A percentile compares a stretch with the other conserved stretches of the same genome.
Conservation (phyloP, 1,140 invertebrate species). For the Papilio xuthus region DNA sequence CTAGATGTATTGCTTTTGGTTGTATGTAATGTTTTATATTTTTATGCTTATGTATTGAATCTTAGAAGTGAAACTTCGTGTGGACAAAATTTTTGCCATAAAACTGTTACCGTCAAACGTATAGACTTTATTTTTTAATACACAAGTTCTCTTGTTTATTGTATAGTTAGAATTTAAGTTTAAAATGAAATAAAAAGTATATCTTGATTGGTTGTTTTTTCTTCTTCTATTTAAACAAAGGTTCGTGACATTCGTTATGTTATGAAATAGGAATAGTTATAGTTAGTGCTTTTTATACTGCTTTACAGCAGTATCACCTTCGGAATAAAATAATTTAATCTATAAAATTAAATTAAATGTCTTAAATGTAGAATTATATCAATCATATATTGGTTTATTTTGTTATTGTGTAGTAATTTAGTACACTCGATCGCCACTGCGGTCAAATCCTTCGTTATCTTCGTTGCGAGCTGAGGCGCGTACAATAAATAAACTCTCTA, state of each 20-base stretch:
- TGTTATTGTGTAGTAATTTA: neutral
- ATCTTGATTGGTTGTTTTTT: neutral
- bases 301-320: too few species aligned
- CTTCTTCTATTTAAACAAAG: neutral
- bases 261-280: too few species aligned
- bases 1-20: neutral
- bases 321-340: too few species aligned
- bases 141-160: slow-evolving; percentile 27
- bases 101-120: slow-evolving; percentile 29
- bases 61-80: slow-evolving; percentile 30
- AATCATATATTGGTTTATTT: too few species aligned
- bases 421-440: neutral
- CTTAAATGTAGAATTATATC: too few species aligned
- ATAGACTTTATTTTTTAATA: slow-evolving; percentile 28
- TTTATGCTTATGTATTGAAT: slow-evolving; percentile 10
- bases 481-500: too few species aligned
- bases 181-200: slow-evolving; percentile 28
- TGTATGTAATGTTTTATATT: neutral
- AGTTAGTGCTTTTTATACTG: too few species aligned
- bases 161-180: slow-evolving; percentile 32
- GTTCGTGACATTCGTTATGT: too few species aligned
- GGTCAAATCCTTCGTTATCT: neutral
- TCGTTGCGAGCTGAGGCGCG: neutral
- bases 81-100: slow-evolving; percentile 23
- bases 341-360: too few species aligned